Percentiles rank a stretch among this genome's conserved stretches.
Evolutionary conservation across 1,140 invertebrate genomes (phyloP).

Genomic region (Drosophila tropicalis): DNA sequence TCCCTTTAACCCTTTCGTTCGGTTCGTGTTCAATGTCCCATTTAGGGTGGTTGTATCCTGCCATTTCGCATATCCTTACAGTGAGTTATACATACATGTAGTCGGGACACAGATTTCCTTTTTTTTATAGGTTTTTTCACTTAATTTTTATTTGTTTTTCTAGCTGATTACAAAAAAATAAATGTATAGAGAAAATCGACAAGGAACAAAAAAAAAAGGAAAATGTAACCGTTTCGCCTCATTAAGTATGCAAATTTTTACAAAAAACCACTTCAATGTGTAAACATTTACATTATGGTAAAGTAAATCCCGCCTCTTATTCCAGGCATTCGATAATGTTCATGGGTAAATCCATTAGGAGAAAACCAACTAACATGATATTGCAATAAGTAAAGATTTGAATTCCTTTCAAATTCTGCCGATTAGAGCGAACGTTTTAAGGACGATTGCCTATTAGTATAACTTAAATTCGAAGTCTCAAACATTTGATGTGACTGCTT

Average conservation of each 20-base stretch:
- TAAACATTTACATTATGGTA: constrained; percentile 61
- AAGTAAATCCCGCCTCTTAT: constrained; percentile 4
- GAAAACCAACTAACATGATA: not conserved
- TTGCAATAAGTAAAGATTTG: too few relatives aligned
- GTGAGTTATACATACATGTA: not conserved
- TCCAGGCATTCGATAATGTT: constrained; percentile 24
- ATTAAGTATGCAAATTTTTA: constrained; percentile 75
- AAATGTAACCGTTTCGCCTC: constrained; percentile 47
- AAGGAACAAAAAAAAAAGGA: constrained; percentile 18
- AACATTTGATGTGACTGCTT: too few relatives aligned
- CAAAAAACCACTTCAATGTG: constrained; percentile 74
- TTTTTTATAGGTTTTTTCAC: constrained; percentile 70
- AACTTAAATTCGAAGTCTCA: too few relatives aligned
- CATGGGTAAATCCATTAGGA: not conserved
- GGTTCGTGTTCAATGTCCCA: constrained; percentile 14
- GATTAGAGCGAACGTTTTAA: not conserved
- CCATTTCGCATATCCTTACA: constrained; percentile 43
- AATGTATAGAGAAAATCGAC: constrained; percentile 23
- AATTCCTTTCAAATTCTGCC: not conserved
- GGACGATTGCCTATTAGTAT: not conserved
- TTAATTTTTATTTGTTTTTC: constrained; percentile 79
- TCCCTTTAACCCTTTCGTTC: constrained; percentile 59
- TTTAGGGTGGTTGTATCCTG: constrained; percentile 31
- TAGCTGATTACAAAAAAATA: constrained; percentile 60
- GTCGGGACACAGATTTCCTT: constrained; percentile 32